Percentiles rank a stretch among this genome's conserved stretches.
phyloP scores from a whole-genome alignment of 1,140 invertebrate genomes.

The Aphelenchoides besseyi region DNA sequence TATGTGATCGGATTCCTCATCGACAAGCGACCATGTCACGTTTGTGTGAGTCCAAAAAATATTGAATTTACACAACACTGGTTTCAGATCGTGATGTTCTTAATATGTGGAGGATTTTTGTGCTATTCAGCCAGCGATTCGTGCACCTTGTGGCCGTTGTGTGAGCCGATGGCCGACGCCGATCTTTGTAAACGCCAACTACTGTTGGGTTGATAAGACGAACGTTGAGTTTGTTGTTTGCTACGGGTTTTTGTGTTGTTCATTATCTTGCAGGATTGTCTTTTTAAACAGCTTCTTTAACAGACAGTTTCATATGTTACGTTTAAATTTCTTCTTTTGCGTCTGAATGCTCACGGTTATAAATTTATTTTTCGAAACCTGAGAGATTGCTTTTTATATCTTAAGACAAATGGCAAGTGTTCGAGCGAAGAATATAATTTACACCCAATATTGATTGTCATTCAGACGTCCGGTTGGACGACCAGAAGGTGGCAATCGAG shows the following conservation, averaged over 20 bases:
- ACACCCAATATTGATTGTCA: conserved; percentile 46
- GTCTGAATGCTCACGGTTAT: no score
- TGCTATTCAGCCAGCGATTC: conserved; percentile 92
- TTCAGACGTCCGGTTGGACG: conserved; percentile 24
- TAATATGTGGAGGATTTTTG: no score
- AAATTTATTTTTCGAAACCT: neutral
- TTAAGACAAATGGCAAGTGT: neutral
- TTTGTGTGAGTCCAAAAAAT: conserved; percentile 85
- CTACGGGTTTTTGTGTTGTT: neutral
- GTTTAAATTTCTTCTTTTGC: no score
- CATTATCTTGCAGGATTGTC: neutral
- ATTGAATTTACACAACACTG: no score
- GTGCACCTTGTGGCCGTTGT: conserved; percentile 78
- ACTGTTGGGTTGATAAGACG: neutral
- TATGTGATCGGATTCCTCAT: conserved; percentile 72
- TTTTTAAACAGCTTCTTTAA: neutral
- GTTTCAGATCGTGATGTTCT: no score
- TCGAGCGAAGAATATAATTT: neutral
- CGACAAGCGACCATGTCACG: conserved; percentile 89
- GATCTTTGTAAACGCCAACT: conserved; percentile 35
- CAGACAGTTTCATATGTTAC: no score
- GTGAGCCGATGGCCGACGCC: conserved; percentile 30
- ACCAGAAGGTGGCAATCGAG: neutral
- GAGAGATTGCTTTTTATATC: neutral
- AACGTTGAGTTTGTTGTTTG: neutral